Conservation (phyloP, 2,888 invertebrate genomes). For the Galerucella nymphaeae region DNA sequence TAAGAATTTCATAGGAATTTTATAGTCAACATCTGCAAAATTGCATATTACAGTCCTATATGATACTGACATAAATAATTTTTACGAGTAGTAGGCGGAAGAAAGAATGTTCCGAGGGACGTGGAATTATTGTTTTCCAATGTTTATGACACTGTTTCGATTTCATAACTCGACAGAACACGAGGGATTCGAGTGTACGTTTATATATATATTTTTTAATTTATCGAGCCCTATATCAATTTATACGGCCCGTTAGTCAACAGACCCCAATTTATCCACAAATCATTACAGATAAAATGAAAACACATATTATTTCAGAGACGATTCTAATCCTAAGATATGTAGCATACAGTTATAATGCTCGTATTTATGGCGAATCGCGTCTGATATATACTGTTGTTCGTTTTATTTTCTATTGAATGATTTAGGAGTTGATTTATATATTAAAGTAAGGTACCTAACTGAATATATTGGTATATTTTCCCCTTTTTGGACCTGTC, state of each 20-base stretch:
- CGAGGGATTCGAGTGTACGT: slow-evolving; percentile 60
- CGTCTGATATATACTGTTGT: slow-evolving; percentile 43
- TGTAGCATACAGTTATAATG: slow-evolving; percentile 49
- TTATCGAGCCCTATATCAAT: slow-evolving; percentile 66
- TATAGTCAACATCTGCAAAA: slow-evolving; percentile 42
- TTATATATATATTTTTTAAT: slow-evolving; percentile 60
- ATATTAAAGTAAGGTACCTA: slow-evolving; percentile 3
- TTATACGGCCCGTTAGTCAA: slow-evolving; percentile 60
- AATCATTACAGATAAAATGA: slow-evolving; percentile 62
- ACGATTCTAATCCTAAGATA: slow-evolving; percentile 57
- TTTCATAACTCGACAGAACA: slow-evolving; percentile 65
- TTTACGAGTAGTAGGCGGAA: slow-evolving; percentile 58
- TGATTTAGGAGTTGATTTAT: slow-evolving; percentile 7
- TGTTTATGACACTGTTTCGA: slow-evolving; percentile 67
- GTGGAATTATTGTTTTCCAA: slow-evolving; percentile 66
- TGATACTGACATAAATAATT: slow-evolving; percentile 55
- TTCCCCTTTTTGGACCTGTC: not conserved
- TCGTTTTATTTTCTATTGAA: slow-evolving; percentile 39
- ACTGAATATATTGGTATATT: slow-evolving; percentile 2
- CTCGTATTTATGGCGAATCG: slow-evolving; percentile 52
- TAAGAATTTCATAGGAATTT: slow-evolving; percentile 43
- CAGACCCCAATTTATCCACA: slow-evolving; percentile 62
- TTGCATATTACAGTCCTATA: slow-evolving; percentile 45
- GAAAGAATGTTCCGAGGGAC: slow-evolving; percentile 56
- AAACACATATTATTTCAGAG: slow-evolving; percentile 57